Evolutionary conservation across 2,888 invertebrate species (phyloP).

Genomic region (Halictus ligatus): DNA sequence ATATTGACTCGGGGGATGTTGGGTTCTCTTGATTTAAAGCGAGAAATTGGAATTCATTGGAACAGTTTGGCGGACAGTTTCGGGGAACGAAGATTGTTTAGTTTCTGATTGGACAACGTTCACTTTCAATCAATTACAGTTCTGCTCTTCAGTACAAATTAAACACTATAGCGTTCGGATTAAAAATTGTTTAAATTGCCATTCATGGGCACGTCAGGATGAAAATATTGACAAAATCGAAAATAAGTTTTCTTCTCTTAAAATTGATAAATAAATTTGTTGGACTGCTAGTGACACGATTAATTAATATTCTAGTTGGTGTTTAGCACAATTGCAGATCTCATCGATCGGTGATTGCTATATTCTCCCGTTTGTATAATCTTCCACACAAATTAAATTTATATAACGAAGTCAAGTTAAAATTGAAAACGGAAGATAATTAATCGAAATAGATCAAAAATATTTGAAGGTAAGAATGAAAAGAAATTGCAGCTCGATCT

Average conservation of each 20-base stretch:
- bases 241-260: not conserved
- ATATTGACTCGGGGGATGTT: constrained; percentile 4
- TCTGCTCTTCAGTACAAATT: not conserved
- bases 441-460: not conserved
- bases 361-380: no score
- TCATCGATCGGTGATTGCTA: no score
- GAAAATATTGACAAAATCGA: not conserved
- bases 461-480: not conserved
- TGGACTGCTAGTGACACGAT: not conserved
- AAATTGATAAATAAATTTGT: not conserved
- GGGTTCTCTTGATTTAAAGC: not conserved
- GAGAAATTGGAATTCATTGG: constrained; percentile 3
- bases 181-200: not conserved
- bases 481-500: not conserved
- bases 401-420: not conserved
- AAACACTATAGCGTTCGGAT: not conserved
- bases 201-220: not conserved
- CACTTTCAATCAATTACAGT: not conserved
- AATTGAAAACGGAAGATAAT: not conserved
- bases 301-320: not conserved
- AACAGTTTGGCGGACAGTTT: not conserved
- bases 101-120: not conserved
- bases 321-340: no score
- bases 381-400: no score
- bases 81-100: not conserved